Percentiles rank a stretch among this genome's conserved stretches.
phyloP scores from a whole-genome alignment of 30 jellyfish, hydroid and myxozoan species.

The Phacellophora camtschatica region DNA sequence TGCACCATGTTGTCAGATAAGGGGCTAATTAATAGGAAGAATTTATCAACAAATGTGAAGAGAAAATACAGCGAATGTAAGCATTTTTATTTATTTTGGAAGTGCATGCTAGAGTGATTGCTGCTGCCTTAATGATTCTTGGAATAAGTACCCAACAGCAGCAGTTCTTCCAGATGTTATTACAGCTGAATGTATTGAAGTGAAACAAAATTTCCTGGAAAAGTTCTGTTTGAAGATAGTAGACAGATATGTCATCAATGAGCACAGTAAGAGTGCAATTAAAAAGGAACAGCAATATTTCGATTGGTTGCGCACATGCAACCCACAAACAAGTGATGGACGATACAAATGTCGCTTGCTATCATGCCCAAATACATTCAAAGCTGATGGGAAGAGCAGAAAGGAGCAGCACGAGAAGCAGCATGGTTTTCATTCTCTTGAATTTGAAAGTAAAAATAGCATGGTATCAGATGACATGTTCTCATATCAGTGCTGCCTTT shows the following conservation, averaged over 20 bases:
- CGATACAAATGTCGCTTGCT: neutral
- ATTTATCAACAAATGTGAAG: neutral
- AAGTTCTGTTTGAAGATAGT: neutral
- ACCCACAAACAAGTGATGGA: conserved; percentile 8
- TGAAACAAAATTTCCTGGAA: neutral
- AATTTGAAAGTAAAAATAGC: neutral
- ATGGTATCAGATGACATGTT: neutral
- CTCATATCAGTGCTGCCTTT: neutral
- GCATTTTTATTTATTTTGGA: neutral
- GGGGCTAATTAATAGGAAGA: neutral
- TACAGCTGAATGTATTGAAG: neutral
- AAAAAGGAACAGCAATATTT: neutral
- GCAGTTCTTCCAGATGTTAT: neutral
- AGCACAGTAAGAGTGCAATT: neutral
- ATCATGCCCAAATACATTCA: conserved; percentile 3
- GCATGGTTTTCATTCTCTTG: neutral
- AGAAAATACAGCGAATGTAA: neutral
- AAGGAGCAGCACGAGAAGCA: conserved; percentile 7
- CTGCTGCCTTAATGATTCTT: conserved; percentile 11
- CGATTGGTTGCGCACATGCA: conserved; percentile 12
- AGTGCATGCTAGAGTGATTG: neutral
- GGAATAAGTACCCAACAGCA: neutral
- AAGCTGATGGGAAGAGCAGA: conserved; percentile 2
- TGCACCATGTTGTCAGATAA: neutral
- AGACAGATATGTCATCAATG: neutral